A percentile compares a stretch with the other conserved stretches of the same genome.
Conservation (phyloP, 2,113 vertebrate species). For the Cephalopholis sonnerati region DNA sequence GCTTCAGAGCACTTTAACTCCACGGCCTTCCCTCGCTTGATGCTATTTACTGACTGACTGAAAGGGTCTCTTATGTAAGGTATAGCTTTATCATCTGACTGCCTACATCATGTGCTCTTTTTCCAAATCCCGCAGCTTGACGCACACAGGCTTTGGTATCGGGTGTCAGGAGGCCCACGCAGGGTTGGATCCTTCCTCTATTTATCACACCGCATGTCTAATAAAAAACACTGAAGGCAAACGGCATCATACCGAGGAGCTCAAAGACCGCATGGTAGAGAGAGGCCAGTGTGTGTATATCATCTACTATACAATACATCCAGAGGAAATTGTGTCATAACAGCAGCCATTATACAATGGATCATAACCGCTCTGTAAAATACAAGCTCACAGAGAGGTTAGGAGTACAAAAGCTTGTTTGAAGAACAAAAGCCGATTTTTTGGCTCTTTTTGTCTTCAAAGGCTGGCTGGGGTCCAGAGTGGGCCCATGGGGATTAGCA, state of each 20-base stretch:
- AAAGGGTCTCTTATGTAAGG: constrained; percentile 68
- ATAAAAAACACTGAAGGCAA: constrained; percentile 38
- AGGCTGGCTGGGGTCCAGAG: constrained; percentile 55
- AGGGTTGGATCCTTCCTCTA: constrained; percentile 41
- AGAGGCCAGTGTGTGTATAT: constrained; percentile 9
- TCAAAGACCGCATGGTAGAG: constrained; percentile 36
- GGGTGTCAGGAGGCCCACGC: constrained; percentile 68
- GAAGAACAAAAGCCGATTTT: constrained; percentile 70
- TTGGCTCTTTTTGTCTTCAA: constrained; percentile 61
- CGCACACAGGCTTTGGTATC: constrained; percentile 62
- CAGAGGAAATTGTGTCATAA: constrained; percentile 57
- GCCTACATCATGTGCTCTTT: constrained; percentile 63
- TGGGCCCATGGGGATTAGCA: constrained; percentile 69
- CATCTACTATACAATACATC: constrained; percentile 46
- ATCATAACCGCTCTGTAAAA: constrained; percentile 51
- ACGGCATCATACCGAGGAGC: constrained; percentile 17
- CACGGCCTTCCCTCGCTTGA: constrained; percentile 1
- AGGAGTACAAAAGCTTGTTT: constrained; percentile 64
- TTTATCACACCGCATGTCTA: constrained; percentile 35
- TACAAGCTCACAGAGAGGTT: constrained; percentile 51
- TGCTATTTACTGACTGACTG: constrained; percentile 57
- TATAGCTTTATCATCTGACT: constrained; percentile 71
- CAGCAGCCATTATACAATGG: constrained; percentile 44
- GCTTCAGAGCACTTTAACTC: constrained; percentile 27
- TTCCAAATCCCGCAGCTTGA: constrained; percentile 61